Base-by-base conservation (phyloP, 2,797 vertebrate genomes). In the Macrochelys suwanniensis region DNA sequence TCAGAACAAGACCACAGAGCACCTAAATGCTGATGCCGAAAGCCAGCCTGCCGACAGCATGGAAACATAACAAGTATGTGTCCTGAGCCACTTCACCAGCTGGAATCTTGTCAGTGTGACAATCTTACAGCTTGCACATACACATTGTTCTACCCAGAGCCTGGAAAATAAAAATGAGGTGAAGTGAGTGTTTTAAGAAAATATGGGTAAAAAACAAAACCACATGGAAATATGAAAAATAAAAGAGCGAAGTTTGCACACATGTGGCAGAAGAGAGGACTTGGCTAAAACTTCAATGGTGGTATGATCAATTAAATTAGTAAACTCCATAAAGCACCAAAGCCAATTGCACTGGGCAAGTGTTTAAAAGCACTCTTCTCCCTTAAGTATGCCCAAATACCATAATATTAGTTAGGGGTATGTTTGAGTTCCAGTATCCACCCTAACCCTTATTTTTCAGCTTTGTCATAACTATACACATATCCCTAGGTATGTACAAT, bases 261-360 rank as follows among this genome's bases (percentile, higher is more conserved):
- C 82, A 65, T 71, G 23, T 28, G 88, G 78, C 45, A 79, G 85
- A 94, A 90, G 79, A 17, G 54, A 93, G 80, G 23, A 51, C 82
- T 94, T 84, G 83, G 65, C 3, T 71, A 53, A 51, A 91, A 71
- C 84, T 79, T 71, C 93, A 92, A 68, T 54, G 79, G 57, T 84
- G 92, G 94, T n/a, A 95, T 56, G 94, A 84, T 51, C 86, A 76
- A 96, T 85, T 51, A 92, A 97, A 84, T 42, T 78, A 92, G 92
- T n/a, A 86, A 80, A 84, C 71, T 93, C 82, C 56, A 92, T 15
- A 37, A 78, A 95, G 31, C 50, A 49, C 65, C 17, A 53, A 89
- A 87, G 21, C 31, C 77, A 84, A 74, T 53, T 83, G 85, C 19
- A 82, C 85, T 84, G 94, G 92, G 78, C 42, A 91, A 89, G 82